Percentiles rank a stretch among this genome's conserved stretches.
Evolutionary conservation across 92 coral and sea anemone genomes (phyloP).

Genomic region (Desmophyllum pertusum): DNA sequence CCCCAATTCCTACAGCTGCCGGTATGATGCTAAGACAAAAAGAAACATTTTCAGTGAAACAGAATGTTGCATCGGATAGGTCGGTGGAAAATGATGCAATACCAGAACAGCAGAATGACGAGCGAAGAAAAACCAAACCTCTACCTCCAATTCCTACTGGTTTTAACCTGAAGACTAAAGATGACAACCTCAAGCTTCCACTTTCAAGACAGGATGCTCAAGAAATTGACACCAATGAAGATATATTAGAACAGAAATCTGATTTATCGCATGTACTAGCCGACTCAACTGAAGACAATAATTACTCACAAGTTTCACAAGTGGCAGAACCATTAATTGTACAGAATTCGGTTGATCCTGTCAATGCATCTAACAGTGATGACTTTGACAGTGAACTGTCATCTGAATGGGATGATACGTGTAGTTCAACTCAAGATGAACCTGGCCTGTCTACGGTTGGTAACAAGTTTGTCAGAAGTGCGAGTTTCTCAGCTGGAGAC

Average conservation of each 20-base stretch:
- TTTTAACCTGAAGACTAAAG: not conserved
- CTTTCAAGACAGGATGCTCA: constrained; percentile 35
- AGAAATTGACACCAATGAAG: not conserved
- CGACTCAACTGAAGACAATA: not conserved
- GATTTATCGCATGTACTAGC: not conserved
- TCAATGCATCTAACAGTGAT: constrained; percentile 12
- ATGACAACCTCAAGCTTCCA: not conserved
- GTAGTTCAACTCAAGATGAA: constrained; percentile 27
- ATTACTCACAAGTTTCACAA: not conserved
- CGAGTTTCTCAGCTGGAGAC: constrained; percentile 62
- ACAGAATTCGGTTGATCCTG: not conserved
- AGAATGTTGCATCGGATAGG: not conserved
- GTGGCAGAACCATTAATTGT: not conserved
- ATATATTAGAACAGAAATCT: not conserved
- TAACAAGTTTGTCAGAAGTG: constrained; percentile 49
- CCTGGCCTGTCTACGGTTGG: constrained; percentile 21
- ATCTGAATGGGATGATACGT: constrained; percentile 46
- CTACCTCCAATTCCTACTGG: constrained; percentile 33
- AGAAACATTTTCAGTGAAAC: not conserved
- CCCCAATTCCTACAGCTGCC: constrained; percentile 17
- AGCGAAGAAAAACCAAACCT: constrained; percentile 15
- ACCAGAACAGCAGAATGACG: not conserved
- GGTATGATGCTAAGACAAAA: not conserved
- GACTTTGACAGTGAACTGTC: constrained; percentile 23
- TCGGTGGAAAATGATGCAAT: not conserved